Evolutionary conservation across 2,113 vertebrate species (phyloP), one percentile per base, ranked within the genome.

Genomic region (Oxyruncus cristatus): DNA sequence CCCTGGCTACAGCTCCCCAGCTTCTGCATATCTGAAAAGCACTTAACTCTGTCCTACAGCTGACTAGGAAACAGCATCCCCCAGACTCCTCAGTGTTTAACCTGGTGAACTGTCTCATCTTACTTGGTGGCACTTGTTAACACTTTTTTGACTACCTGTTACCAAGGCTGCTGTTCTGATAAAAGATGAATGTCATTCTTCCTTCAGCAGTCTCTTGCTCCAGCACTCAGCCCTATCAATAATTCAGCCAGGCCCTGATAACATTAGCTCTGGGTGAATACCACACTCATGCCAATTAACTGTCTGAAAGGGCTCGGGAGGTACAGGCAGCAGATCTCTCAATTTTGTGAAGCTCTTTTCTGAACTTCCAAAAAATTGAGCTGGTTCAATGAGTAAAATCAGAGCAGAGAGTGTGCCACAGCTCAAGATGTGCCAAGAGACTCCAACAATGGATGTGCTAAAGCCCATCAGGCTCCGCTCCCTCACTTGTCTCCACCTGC

Each of bases 401-500:
- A 71, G 71, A 80, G 93, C 33, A 74, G 67, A 50, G 63, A 68
- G 70, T 11, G 52, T 78, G 82, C 71, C 66, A 63, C 15, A 37
- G 65, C 5, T 86, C 83, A 56, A 39, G 85, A 88, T 47, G 70
- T 30, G 16, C 80, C 88, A 84, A 65, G 80, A 35, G 23, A 24
- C 73, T 95, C 44, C 44, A 52, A 49, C 72, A 86, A 5, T 24
- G 49, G 61, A 35, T 63, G 82, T 50, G 66, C 95, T 80, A 3
- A 80, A 88, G 85, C 63, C 67, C 89, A 96, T 87, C 62, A 49
- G 55, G 62, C 81, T 76, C 65, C 21, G 19, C 32, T 94, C 44
- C 78, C 68, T 39, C 33, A 2, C 86, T 66, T 86, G 91, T 61
- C 93, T 94, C 83, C 91, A 87, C 92, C 89, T 93, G 91, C 80